phyloP scores from a whole-genome alignment of 2,797 vertebrate genomes.

The Galago senegalensis region DNA sequence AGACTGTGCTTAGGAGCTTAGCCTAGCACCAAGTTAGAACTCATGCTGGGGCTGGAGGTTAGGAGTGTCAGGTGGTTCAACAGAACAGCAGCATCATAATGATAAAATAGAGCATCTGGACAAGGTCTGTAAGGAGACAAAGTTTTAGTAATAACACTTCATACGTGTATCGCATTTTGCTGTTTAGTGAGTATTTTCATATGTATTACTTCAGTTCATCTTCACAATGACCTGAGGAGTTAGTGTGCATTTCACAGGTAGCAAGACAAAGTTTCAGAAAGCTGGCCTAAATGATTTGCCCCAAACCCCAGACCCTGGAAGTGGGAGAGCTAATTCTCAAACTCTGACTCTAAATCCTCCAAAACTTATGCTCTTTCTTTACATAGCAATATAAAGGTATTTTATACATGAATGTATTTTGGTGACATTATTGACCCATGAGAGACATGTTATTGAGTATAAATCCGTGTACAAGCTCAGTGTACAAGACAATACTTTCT shows the following conservation, averaged over 20 bases:
- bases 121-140: neutral
- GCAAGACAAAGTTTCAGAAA: slow-evolving; percentile 17
- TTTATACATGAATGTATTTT: neutral
- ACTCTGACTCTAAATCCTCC: neutral
- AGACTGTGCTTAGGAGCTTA: neutral
- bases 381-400: neutral
- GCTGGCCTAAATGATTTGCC: neutral
- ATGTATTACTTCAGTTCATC: slow-evolving; percentile 2
- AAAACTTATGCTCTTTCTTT: neutral
- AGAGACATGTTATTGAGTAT: neutral
- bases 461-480: neutral
- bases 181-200: neutral
- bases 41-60: neutral
- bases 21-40: neutral
- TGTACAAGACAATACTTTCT: neutral
- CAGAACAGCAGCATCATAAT: neutral
- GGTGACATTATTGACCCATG: neutral
- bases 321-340: neutral
- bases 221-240: neutral
- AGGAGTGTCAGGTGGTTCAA: neutral
- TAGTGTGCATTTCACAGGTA: neutral
- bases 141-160: neutral
- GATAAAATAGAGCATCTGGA: neutral
- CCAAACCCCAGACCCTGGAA: neutral
- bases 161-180: neutral